Evolutionary conservation across 2,113 vertebrate species (phyloP).

Genomic region (Rhagologus leucostigma): DNA sequence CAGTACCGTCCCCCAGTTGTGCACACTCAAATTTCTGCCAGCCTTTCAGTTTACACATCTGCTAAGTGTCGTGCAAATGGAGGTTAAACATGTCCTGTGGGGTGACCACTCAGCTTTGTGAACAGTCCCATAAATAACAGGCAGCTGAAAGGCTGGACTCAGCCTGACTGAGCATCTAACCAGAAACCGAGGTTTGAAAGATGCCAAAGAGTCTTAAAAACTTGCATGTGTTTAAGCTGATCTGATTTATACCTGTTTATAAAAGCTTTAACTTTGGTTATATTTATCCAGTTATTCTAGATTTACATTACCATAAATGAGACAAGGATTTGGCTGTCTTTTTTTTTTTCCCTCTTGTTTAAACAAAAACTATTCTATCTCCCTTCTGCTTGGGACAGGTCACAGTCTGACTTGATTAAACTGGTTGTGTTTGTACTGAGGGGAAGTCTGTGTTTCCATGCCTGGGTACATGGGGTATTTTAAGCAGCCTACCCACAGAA

Average conservation of each 20-base stretch:
- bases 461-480: not conserved
- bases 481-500: not conserved
- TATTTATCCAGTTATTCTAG: conserved; percentile 6
- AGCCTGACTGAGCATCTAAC: not conserved
- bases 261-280: not conserved
- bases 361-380: not conserved
- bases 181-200: not conserved
- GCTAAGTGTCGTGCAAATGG: not conserved
- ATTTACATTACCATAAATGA: conserved; percentile 27
- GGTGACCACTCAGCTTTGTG: not conserved
- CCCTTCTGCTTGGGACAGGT: not conserved
- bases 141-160: not conserved
- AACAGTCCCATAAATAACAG: not conserved
- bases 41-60: not conserved
- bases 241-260: conserved; percentile 35
- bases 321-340: not conserved
- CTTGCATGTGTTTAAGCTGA: not conserved
- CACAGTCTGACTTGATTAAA: conserved; percentile 1
- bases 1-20: not conserved
- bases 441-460: not conserved
- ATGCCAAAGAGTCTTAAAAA: not conserved
- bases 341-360: not conserved
- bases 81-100: not conserved
- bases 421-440: conserved; percentile 2
- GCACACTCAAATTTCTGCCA: not conserved